Evolutionary conservation across 1,140 invertebrate species (phyloP).

Genomic region (Thaumetopoea pityocampa): DNA sequence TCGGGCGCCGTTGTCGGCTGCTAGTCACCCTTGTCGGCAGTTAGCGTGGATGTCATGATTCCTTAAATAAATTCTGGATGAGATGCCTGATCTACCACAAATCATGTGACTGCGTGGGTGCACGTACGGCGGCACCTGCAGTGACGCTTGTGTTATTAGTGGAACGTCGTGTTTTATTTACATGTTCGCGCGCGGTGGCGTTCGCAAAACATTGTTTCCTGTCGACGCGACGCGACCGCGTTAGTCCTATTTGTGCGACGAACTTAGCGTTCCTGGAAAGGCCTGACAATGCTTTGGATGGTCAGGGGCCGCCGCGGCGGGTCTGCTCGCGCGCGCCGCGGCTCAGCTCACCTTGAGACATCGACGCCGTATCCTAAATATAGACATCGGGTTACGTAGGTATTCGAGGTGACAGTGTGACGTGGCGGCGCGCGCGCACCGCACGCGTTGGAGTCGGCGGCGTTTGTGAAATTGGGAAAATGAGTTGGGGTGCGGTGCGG

Average conservation of each 20-base stretch:
- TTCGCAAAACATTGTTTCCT: constrained; percentile 58
- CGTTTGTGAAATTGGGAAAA: constrained; percentile 11
- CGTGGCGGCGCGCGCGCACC: constrained; percentile 1
- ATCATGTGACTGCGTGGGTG: constrained; percentile 47
- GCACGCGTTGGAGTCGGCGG: constrained; percentile 1
- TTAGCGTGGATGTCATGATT: constrained; percentile 2
- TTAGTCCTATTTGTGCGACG: constrained; percentile 48
- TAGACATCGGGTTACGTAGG: constrained; percentile 37
- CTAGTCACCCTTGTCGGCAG: constrained; percentile 3
- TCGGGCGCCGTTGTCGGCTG: too few species aligned
- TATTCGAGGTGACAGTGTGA: constrained; percentile 32
- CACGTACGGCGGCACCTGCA: constrained; percentile 31
- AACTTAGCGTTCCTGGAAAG: constrained; percentile 42
- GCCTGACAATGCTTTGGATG: constrained; percentile 11
- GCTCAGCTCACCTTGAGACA: constrained; percentile 31
- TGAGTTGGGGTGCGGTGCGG: too few species aligned
- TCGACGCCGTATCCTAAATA: constrained; percentile 36
- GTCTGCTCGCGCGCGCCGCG: constrained; percentile 7
- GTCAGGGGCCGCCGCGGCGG: constrained; percentile 15
- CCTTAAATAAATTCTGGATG: constrained; percentile 3
- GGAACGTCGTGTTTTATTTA: constrained; percentile 31
- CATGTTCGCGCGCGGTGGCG: constrained; percentile 43
- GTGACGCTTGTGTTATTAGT: constrained; percentile 55
- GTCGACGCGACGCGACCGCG: constrained; percentile 33
- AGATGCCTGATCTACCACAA: constrained; percentile 54